A percentile compares a stretch with the other conserved stretches of the same genome.
phyloP scores from a whole-genome alignment of 2,113 vertebrate species.

The Myanophis thanlyinensis region DNA sequence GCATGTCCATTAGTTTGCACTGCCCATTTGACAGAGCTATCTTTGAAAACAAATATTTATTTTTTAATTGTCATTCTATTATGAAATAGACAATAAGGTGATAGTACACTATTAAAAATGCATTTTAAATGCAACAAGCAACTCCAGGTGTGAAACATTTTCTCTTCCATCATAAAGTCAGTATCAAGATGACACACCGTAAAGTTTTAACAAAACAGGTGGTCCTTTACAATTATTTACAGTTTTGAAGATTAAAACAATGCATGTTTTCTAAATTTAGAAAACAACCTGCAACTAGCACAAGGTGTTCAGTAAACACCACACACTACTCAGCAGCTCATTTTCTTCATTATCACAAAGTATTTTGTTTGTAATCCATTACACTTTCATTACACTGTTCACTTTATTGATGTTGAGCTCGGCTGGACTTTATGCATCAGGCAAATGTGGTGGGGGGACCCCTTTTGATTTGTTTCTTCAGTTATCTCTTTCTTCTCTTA shows the following conservation, averaged over 20 bases:
- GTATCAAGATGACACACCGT: not conserved
- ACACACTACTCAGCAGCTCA: not conserved
- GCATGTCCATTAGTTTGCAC: not conserved
- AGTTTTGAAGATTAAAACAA: not conserved
- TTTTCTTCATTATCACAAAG: conserved; percentile 13
- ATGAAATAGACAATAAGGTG: not conserved
- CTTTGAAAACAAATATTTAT: not conserved
- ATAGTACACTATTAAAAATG: not conserved
- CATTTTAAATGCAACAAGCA: not conserved
- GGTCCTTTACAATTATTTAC: not conserved
- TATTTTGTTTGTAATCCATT: not conserved
- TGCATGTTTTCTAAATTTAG: not conserved
- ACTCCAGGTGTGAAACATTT: not conserved
- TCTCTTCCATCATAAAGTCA: not conserved
- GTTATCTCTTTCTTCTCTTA: conserved; percentile 15
- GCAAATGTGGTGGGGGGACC: not conserved
- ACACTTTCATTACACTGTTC: conserved; percentile 15
- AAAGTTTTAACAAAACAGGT: not conserved
- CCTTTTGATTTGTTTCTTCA: conserved; percentile 37
- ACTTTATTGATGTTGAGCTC: not conserved
- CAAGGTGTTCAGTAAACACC: not conserved
- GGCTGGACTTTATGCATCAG: not conserved
- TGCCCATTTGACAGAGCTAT: not conserved
- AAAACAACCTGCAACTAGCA: not conserved
- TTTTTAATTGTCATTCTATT: not conserved